A percentile compares a stretch with the other conserved stretches of the same genome.
Conservation (phyloP, 2,113 vertebrate genomes). For the Octodon degus region DNA sequence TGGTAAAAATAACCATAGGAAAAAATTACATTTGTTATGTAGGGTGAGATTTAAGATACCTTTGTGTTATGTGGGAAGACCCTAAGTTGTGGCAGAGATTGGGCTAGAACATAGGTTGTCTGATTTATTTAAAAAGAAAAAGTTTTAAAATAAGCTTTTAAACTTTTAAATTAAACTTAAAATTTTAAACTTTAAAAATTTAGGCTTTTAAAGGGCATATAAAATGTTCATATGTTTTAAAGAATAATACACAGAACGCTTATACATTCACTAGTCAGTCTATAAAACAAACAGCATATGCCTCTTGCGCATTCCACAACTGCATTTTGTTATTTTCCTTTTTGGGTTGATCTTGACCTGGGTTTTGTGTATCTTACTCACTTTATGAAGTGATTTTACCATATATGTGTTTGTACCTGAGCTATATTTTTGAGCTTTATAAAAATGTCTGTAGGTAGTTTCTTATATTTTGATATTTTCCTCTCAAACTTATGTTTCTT, state of each 20-base stretch:
- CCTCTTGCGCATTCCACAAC: neutral
- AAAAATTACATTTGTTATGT: neutral
- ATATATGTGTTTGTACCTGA: neutral
- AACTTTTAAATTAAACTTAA: neutral
- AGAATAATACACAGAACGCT: neutral
- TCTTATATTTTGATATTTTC: neutral
- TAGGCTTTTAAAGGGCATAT: neutral
- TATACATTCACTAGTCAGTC: neutral
- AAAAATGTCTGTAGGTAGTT: neutral
- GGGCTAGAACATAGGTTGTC: neutral
- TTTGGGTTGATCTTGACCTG: neutral
- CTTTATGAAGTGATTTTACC: neutral
- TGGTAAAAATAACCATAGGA: neutral
- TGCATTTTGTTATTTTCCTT: neutral
- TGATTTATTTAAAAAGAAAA: neutral
- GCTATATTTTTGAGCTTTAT: conserved; percentile 15
- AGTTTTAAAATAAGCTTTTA: neutral
- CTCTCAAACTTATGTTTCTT: neutral
- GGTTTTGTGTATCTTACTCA: neutral
- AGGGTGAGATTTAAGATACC: neutral
- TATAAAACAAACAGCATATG: neutral
- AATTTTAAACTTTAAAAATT: neutral
- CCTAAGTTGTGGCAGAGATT: neutral
- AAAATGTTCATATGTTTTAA: neutral
- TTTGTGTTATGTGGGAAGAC: conserved; percentile 11